Evolutionary conservation across 2,888 invertebrate species (phyloP).

Genomic region (Shargacucullia verbasci): DNA sequence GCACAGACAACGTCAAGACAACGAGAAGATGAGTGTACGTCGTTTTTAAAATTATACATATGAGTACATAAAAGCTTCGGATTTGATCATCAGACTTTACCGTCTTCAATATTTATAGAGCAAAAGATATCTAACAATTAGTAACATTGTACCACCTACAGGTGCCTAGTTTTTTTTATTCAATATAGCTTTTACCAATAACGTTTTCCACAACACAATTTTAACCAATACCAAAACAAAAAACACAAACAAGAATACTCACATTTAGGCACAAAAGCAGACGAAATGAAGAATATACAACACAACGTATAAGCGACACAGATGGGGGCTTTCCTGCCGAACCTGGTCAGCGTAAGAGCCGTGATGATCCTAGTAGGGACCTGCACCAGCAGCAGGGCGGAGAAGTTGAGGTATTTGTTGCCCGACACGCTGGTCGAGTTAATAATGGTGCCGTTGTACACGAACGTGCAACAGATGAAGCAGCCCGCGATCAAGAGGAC

Average conservation of each 20-base stretch:
- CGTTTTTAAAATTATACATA: no score
- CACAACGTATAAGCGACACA: constrained; percentile 82
- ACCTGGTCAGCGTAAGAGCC: constrained; percentile 89
- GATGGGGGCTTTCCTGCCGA: constrained; percentile 88
- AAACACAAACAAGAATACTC: constrained; percentile 54
- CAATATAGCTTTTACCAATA: no score
- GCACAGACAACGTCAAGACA: no score
- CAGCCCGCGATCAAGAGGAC: constrained; percentile 84
- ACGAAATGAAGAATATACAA: constrained; percentile 86
- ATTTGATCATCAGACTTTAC: no score
- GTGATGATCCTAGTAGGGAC: constrained; percentile 89
- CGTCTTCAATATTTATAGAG: no score
- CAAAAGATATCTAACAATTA: not conserved
- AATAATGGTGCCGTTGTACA: constrained; percentile 93
- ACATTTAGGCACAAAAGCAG: constrained; percentile 88
- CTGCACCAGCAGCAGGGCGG: constrained; percentile 90
- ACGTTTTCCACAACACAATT: no score
- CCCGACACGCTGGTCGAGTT: constrained; percentile 93
- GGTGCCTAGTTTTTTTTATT: no score
- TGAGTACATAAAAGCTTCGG: no score
- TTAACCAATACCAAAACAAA: no score
- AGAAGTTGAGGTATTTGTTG: constrained; percentile 93
- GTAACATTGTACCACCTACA: no score
- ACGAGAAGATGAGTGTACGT: no score
- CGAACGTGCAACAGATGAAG: constrained; percentile 93